A percentile compares a stretch with the other conserved stretches of the same genome.
These are phyloP conservation scores for Bombus pascuorum DNA, from an alignment of 1,140 invertebrate species.

Conservation along the genomic window DNA sequence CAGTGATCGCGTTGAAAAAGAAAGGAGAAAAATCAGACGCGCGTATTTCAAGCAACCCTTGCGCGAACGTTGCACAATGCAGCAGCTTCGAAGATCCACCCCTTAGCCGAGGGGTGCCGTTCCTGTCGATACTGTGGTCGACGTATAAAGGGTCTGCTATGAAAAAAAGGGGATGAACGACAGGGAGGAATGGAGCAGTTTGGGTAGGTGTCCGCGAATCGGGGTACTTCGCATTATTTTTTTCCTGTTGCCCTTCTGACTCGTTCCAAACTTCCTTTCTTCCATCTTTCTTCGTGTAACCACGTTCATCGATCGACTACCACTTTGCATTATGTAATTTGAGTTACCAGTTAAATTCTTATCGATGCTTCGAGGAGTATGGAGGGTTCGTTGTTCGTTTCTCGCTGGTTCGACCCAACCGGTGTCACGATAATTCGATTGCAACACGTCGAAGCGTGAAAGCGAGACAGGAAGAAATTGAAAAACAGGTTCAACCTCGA, in stretches of 20 bases:
- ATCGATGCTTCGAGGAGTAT: not conserved
- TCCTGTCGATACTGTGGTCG: constrained; percentile 52
- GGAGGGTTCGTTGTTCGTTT: not conserved
- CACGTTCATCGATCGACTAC: not conserved
- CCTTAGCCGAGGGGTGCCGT: constrained; percentile 42
- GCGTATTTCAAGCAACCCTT: constrained; percentile 72
- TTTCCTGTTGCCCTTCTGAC: constrained; percentile 9
- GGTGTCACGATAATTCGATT: constrained; percentile 44
- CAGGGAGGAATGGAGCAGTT: not conserved
- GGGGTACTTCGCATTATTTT: constrained; percentile 31
- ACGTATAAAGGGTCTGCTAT: constrained; percentile 42
- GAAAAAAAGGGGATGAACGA: constrained; percentile 28
- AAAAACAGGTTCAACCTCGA: constrained; percentile 55
- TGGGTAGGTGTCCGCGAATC: constrained; percentile 18
- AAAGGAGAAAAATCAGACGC: constrained; percentile 51
- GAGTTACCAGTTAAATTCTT: not conserved
- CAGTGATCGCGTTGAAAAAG: constrained; percentile 29
- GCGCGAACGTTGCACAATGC: constrained; percentile 58
- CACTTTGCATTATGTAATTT: constrained; percentile 8
- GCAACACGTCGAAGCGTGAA: constrained; percentile 33
- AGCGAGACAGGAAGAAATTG: constrained; percentile 60
- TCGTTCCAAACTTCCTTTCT: not conserved
- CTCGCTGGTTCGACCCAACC: not conserved
- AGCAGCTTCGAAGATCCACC: constrained; percentile 44
- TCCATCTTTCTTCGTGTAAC: too few relatives aligned